Conservation (phyloP, 2,797 vertebrate species). For the Fistularia commersonii region DNA sequence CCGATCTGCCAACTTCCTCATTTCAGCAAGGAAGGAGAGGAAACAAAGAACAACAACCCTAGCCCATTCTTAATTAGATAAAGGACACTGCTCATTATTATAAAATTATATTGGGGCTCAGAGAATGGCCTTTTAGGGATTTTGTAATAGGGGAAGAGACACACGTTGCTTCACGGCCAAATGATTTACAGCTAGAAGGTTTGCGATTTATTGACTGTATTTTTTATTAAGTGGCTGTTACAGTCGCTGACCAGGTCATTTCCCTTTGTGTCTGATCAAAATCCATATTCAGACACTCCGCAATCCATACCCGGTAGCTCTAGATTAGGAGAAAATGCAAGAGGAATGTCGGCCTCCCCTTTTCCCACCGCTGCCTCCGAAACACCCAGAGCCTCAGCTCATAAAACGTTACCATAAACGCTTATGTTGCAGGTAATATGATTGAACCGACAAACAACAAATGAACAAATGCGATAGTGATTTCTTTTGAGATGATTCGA, state of each 20-base stretch:
- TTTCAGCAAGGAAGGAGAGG: slow-evolving; percentile 60
- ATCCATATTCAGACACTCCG: slow-evolving; percentile 52
- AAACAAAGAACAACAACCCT: slow-evolving; percentile 36
- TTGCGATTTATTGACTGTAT: slow-evolving; percentile 83
- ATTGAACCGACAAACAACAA: slow-evolving; percentile 39
- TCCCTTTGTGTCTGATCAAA: slow-evolving; percentile 70
- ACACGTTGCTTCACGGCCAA: slow-evolving; percentile 80
- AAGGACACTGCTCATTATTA: slow-evolving; percentile 95
- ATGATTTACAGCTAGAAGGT: slow-evolving; percentile 87
- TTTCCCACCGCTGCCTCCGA: slow-evolving; percentile 15
- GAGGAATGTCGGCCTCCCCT: slow-evolving; percentile 19
- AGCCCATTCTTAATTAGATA: slow-evolving; percentile 93
- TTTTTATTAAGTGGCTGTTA: slow-evolving; percentile 74
- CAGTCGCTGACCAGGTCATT: slow-evolving; percentile 66
- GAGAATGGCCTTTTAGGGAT: slow-evolving; percentile 83
- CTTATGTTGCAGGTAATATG: slow-evolving; percentile 26
- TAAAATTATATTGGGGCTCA: slow-evolving; percentile 88
- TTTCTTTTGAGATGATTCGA: slow-evolving; percentile 62
- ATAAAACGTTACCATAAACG: slow-evolving; percentile 6
- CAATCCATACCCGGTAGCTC: slow-evolving; percentile 31
- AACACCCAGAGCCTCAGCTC: too few species aligned
- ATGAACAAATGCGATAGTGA: slow-evolving; percentile 52
- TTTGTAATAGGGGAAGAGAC: too few species aligned
- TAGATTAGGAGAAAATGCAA: slow-evolving; percentile 36
- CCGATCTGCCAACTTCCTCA: slow-evolving; percentile 82